Evolutionary conservation across 2,888 invertebrate species (phyloP), one percentile per base, ranked within the genome.

Genomic region (Rhabditoides inermis): DNA sequence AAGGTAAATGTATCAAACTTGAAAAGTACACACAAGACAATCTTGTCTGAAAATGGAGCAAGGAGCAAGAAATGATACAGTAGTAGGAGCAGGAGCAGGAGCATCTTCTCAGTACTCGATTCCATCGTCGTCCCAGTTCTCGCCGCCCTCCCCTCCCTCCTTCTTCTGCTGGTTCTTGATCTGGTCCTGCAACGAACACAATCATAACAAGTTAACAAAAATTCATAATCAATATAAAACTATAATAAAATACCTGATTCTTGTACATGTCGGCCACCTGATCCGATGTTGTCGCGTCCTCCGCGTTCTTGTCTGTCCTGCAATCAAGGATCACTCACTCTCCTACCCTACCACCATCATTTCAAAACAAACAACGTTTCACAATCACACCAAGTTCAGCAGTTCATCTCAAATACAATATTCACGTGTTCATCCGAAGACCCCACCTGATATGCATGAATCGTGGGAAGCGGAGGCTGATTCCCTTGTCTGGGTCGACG

Each of bases 401-500:
- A n/a, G n/a, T n/a, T n/a, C n/a, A n/a, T n/a, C n/a, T n/a, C n/a
- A n/a, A 32, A 10, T 32, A 12, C 35, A 32, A 12, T 32, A 32
- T 32, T n/a, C 12, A 20, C 15, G 39, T 15, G 12, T 15, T 49
- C 35, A 12, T 41, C 15, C 12, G 2, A 36, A 15, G 2, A 15
- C 12, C 52, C 15, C 30, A 58, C 58, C 58, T 83, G 42, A 88
- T 84, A 28, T 90, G 83, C 49, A 95, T 80, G 77, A 92, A 95
- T 75, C 90, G 83, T 3, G 95, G 95, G 79, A 98, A 98, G 39
- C 95, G 82, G 39, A 98, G 81, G 2, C 94, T 95, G 72, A 98
- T 88, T 23, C 73, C 73, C 51, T 68, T 72, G 25, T 63, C 64
- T 12, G 51, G 51, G 15, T 70, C 69, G 77, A 86, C 87, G 73